phyloP scores from a whole-genome alignment of 2,113 vertebrate species.

The Lipophrys pholis region DNA sequence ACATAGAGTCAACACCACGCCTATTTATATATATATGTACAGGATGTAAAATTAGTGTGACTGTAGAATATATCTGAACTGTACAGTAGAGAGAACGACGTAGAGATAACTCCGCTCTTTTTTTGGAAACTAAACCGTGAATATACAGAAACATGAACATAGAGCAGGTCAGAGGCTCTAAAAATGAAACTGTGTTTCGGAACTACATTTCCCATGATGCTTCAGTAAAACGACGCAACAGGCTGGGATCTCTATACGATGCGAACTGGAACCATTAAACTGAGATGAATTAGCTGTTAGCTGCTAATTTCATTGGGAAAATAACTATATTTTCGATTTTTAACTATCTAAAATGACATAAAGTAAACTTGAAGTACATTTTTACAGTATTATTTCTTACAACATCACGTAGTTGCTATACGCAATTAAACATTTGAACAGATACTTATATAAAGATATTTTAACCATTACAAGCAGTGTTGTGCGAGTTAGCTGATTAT shows the following conservation, averaged over 20 bases:
- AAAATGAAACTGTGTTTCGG: too few relatives aligned
- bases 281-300: not conserved
- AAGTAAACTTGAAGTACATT: too few relatives aligned
- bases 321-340: too few relatives aligned
- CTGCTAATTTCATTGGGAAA: not conserved
- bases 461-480: too few relatives aligned
- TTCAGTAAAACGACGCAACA: not conserved
- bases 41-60: conserved; percentile 14
- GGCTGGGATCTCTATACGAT: too few relatives aligned
- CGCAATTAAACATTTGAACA: too few relatives aligned
- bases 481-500: too few relatives aligned
- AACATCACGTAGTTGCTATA: too few relatives aligned
- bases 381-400: too few relatives aligned
- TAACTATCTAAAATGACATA: not conserved
- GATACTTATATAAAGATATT: too few relatives aligned
- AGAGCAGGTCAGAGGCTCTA: too few relatives aligned
- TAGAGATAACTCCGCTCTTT: not conserved
- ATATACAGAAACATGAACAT: not conserved
- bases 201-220: not conserved
- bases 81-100: conserved; percentile 7
- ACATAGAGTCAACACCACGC: not conserved
- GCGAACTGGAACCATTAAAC: not conserved
- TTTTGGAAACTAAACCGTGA: not conserved
- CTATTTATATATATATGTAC: not conserved
- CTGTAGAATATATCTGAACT: not conserved